These are phyloP conservation scores for Drymonia ruficornis DNA, from an alignment of 2,888 invertebrate genomes.

Conservation along the genomic window DNA sequence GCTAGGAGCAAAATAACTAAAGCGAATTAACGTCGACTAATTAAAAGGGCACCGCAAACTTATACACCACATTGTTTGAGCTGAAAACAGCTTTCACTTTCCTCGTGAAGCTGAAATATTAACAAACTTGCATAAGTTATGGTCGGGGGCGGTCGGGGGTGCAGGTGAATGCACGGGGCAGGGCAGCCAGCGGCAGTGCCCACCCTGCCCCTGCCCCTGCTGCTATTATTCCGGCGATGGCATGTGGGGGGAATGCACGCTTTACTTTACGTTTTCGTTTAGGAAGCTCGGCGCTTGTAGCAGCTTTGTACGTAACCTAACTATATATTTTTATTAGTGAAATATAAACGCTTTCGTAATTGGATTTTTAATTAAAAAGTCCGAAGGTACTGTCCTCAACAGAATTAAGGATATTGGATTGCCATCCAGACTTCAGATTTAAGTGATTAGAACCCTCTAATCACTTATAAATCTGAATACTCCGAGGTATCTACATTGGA, in stretches of 20 bases:
- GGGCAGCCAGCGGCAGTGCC: constrained; percentile 13
- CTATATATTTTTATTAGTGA: not conserved
- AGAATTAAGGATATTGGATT: not conserved
- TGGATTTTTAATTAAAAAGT: not conserved
- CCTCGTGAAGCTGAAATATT: constrained; percentile 71
- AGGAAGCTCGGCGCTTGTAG: not conserved
- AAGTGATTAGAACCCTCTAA: too few species aligned
- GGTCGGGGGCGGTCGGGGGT: constrained; percentile 37
- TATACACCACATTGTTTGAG: constrained; percentile 31
- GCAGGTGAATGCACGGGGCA: constrained; percentile 65
- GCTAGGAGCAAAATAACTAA: not conserved
- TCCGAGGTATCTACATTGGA: too few species aligned
- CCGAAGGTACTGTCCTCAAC: not conserved
- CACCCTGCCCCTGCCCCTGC: constrained; percentile 24
- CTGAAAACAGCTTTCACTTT: constrained; percentile 72
- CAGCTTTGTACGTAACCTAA: not conserved
- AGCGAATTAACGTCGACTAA: not conserved
- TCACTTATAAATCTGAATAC: too few species aligned
- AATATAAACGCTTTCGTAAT: not conserved
- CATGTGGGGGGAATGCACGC: constrained; percentile 53
- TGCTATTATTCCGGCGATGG: constrained; percentile 47
- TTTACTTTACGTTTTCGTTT: constrained; percentile 41
- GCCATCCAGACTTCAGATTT: too few species aligned
- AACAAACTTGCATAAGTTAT: constrained; percentile 79
- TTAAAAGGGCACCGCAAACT: constrained; percentile 27